A percentile compares a stretch with the other conserved stretches of the same genome.
Conservation (phyloP, 1,140 invertebrate genomes). For the Tetragnatha versicolor region DNA sequence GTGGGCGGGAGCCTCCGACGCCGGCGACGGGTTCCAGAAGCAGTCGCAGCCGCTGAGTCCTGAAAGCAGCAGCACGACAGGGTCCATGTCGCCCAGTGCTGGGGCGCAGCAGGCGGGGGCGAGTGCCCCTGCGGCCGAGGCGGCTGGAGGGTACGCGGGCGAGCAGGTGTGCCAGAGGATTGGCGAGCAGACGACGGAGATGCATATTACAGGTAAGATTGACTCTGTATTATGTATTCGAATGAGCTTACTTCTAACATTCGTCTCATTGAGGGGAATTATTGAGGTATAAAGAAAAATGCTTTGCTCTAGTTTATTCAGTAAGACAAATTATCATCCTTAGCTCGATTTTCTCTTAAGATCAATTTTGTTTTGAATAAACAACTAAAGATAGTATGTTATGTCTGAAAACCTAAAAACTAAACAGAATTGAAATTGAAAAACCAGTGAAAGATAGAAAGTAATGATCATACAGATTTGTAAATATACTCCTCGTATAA, state of each 20-base stretch:
- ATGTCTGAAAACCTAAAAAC: too few relatives aligned
- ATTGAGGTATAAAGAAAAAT: background rate
- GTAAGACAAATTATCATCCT: too few relatives aligned
- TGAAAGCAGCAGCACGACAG: constrained; percentile 5
- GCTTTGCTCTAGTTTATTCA: too few relatives aligned
- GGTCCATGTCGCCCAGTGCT: constrained; percentile 23
- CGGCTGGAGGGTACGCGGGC: background rate
- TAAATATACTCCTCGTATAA: too few relatives aligned
- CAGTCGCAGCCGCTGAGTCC: constrained; percentile 27
- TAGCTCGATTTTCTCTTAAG: too few relatives aligned
- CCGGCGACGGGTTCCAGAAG: background rate
- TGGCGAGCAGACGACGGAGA: background rate
- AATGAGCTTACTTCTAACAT: background rate
- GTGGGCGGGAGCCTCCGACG: background rate
- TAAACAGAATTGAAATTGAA: too few relatives aligned
- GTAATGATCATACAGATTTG: too few relatives aligned
- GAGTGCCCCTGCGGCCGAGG: background rate
- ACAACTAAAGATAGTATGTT: too few relatives aligned
- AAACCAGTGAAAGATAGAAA: too few relatives aligned
- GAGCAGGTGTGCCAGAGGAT: constrained; percentile 36
- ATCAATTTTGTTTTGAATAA: too few relatives aligned
- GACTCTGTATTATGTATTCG: background rate
- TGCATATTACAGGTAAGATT: constrained; percentile 23
- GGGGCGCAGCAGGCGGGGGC: background rate
- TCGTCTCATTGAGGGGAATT: background rate